Percentiles rank a stretch among this genome's conserved stretches.
These are phyloP conservation scores for Abrostola tripartita DNA, from an alignment of 2,888 invertebrate genomes.

Conservation along the genomic window DNA sequence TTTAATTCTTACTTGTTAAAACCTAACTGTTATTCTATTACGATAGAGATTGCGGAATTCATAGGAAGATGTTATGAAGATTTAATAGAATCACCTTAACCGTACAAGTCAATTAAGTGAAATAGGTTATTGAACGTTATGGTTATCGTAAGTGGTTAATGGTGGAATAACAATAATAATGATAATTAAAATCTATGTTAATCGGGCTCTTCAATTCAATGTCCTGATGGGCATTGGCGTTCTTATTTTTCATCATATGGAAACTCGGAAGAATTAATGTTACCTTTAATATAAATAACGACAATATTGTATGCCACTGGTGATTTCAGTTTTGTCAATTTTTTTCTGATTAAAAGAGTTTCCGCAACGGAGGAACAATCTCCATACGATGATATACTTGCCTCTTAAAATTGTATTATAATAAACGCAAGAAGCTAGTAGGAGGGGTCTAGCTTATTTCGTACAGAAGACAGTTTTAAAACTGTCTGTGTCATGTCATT, in stretches of 20 bases:
- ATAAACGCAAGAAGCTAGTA: no score
- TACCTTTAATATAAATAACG: no score
- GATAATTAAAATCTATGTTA: slow-evolving; percentile 12
- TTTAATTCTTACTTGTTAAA: no score
- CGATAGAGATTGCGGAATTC: slow-evolving; percentile 7
- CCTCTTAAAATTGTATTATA: no score
- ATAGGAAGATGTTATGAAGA: slow-evolving; percentile 12
- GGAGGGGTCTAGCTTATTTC: no score
- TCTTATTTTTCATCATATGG: neutral
- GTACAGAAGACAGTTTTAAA: no score
- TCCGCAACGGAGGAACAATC: no score
- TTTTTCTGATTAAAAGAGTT: no score
- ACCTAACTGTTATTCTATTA: slow-evolving; percentile 13
- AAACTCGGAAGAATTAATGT: neutral
- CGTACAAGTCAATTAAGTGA: slow-evolving; percentile 24
- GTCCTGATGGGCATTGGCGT: slow-evolving; percentile 6
- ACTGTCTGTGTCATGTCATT: no score
- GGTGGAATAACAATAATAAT: slow-evolving; percentile 9
- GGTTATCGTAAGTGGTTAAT: slow-evolving; percentile 13
- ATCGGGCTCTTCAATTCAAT: slow-evolving; percentile 4
- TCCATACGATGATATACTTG: no score
- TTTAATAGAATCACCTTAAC: slow-evolving; percentile 19
- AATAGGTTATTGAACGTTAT: slow-evolving; percentile 29
- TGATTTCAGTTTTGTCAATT: no score
- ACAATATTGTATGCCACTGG: no score